phyloP scores from a whole-genome alignment of 1,140 invertebrate species.

The Drosophila azteca region DNA sequence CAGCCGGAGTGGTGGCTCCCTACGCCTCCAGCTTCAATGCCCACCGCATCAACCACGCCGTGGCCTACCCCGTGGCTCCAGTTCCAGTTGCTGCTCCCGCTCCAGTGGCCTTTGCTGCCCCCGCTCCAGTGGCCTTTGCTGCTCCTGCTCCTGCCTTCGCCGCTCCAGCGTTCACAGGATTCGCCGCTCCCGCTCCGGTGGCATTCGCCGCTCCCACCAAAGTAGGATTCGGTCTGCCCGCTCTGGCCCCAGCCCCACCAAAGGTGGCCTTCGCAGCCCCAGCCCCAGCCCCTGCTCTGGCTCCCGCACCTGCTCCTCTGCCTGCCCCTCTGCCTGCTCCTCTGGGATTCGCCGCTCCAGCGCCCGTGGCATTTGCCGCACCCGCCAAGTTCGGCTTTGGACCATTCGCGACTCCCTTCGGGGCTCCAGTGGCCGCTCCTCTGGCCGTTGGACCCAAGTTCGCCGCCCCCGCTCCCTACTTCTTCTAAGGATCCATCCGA shows the following conservation, averaged over 20 bases:
- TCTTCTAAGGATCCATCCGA: constrained; percentile 59
- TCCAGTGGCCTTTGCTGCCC: constrained; percentile 64
- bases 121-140: constrained; percentile 40
- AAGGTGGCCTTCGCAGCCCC: constrained; percentile 40
- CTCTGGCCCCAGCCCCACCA: constrained; percentile 24
- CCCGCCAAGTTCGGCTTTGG: constrained; percentile 60
- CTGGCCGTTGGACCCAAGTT: constrained; percentile 62
- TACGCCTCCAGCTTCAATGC: constrained; percentile 86
- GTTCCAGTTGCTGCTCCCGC: constrained; percentile 46
- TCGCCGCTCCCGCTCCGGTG: constrained; percentile 48
- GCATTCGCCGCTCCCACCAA: constrained; percentile 29
- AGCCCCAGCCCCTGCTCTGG: constrained; percentile 59
- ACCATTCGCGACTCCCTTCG: constrained; percentile 66
- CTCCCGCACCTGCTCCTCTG: constrained; percentile 49
- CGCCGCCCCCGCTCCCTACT: constrained; percentile 64
- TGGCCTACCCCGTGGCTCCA: constrained; percentile 84
- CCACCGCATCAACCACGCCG: constrained; percentile 86
- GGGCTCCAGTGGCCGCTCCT: constrained; percentile 63
- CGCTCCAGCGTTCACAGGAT: constrained; percentile 34
- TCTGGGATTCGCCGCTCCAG: constrained; percentile 46
- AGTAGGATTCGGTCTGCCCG: constrained; percentile 13
- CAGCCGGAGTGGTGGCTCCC: constrained; percentile 81
- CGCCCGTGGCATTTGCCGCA: constrained; percentile 67
- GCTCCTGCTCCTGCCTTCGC: constrained; percentile 28
- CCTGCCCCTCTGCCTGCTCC: constrained; percentile 67